Percentiles rank a stretch among this genome's conserved stretches.
These are phyloP conservation scores for Machimus atricapillus DNA, from an alignment of 2,888 invertebrate species.

Conservation along the genomic window DNA sequence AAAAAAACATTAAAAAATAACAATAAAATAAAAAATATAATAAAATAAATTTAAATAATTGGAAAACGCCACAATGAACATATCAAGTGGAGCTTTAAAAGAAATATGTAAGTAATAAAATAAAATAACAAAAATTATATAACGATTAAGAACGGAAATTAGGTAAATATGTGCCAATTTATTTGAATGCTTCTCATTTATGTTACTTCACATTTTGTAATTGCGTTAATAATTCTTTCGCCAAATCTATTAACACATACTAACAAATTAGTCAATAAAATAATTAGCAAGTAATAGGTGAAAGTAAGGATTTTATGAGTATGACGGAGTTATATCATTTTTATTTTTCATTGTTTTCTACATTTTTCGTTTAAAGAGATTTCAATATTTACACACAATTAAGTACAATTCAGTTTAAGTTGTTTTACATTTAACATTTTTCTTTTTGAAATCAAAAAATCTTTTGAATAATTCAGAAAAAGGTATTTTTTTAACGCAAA, in stretches of 20 bases:
- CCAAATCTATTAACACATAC: constrained; percentile 47
- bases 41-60: background rate
- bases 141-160: background rate
- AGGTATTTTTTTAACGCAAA: constrained; percentile 32
- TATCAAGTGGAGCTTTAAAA: background rate
- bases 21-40: background rate
- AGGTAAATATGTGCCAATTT: constrained; percentile 39
- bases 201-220: constrained; percentile 43
- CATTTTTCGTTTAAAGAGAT: background rate
- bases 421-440: background rate
- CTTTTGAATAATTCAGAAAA: background rate
- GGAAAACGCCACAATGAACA: background rate
- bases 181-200: constrained; percentile 38
- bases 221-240: constrained; percentile 51
- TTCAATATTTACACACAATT: background rate
- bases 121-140: constrained; percentile 1
- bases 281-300: constrained; percentile 34
- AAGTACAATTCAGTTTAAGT: background rate
- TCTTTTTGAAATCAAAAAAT: background rate
- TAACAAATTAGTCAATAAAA: constrained; percentile 40
- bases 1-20: background rate
- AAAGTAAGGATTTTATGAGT: constrained; percentile 33
- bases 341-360: background rate
- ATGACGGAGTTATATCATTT: constrained; percentile 3
- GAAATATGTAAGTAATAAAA: constrained; percentile 10